Conservation (phyloP, 2,888 invertebrate genomes). For the Lordiphosa fenestrarum region DNA sequence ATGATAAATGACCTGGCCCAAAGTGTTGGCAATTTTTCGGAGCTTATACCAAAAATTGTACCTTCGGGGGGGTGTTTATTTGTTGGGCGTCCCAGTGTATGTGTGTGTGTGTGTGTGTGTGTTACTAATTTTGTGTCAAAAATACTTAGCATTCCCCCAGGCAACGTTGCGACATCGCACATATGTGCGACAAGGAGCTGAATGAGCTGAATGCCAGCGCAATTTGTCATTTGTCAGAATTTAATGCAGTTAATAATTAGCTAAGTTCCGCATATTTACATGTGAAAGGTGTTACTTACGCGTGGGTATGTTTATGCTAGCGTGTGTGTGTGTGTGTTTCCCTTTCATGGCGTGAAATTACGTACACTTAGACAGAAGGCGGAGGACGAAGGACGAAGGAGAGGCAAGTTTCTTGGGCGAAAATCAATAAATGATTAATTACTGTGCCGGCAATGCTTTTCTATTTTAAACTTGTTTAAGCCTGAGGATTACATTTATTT, state of each 20-base stretch:
- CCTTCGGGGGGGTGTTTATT: slow-evolving; percentile 57
- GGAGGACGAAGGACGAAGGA: slow-evolving; percentile 11
- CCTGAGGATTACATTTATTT: too few species aligned
- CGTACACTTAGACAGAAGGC: slow-evolving; percentile 2
- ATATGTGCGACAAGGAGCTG: slow-evolving; percentile 4
- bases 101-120: slow-evolving; percentile 28
- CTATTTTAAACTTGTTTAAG: too few species aligned
- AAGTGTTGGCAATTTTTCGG: slow-evolving; percentile 70
- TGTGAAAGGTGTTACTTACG: slow-evolving; percentile 3
- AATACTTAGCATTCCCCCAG: slow-evolving; percentile 41
- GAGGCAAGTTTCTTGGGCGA: slow-evolving; percentile 24
- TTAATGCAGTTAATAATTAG: slow-evolving; percentile 74
- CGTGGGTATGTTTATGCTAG: slow-evolving; percentile 2
- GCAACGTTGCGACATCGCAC: slow-evolving; percentile 12
- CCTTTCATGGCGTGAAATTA: not conserved
- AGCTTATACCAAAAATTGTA: slow-evolving; percentile 60
- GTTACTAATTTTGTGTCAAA: slow-evolving; percentile 69
- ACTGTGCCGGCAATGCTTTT: not conserved
- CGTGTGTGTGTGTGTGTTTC: not conserved
- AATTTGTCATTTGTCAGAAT: slow-evolving; percentile 73
- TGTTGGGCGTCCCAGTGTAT: slow-evolving; percentile 13
- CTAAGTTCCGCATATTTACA: slow-evolving; percentile 31
- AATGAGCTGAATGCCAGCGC: slow-evolving; percentile 29
- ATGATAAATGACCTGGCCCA: slow-evolving; percentile 67
- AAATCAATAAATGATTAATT: slow-evolving; percentile 43